These are phyloP conservation scores for Pica pica DNA, from an alignment of 2,113 vertebrate species.

Conservation along the genomic window DNA sequence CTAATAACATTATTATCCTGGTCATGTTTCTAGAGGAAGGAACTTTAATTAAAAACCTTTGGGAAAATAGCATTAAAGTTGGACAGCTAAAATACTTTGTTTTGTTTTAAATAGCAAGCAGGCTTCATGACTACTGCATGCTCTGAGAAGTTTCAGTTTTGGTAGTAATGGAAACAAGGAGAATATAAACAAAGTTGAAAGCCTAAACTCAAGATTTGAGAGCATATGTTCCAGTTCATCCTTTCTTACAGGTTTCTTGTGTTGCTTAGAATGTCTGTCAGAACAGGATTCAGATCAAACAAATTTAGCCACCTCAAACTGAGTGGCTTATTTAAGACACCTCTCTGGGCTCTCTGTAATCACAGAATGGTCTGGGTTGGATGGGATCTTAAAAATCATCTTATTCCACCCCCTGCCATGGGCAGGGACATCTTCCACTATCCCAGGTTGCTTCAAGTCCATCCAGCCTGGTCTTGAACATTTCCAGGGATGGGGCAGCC, in stretches of 20 bases:
- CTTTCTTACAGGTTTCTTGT: not conserved
- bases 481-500: not conserved
- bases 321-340: not conserved
- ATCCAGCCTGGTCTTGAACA: not conserved
- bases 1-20: not conserved
- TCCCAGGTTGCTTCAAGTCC: not conserved
- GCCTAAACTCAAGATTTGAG: not conserved
- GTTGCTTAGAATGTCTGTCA: not conserved
- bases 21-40: not conserved
- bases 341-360: not conserved
- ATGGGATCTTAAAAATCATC: not conserved
- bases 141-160: not conserved
- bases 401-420: not conserved
- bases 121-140: not conserved
- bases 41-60: not conserved
- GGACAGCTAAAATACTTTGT: not conserved
- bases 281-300: not conserved
- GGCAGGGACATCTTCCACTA: not conserved
- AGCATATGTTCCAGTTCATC: not conserved
- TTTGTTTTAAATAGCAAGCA: not conserved
- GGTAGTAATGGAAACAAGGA: not conserved
- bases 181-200: not conserved
- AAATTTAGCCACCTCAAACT: not conserved
- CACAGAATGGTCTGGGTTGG: not conserved
- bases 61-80: not conserved